A percentile compares a stretch with the other conserved stretches of the same genome.
Conservation (phyloP, 1,140 invertebrate genomes). For the Zophobas morio region DNA sequence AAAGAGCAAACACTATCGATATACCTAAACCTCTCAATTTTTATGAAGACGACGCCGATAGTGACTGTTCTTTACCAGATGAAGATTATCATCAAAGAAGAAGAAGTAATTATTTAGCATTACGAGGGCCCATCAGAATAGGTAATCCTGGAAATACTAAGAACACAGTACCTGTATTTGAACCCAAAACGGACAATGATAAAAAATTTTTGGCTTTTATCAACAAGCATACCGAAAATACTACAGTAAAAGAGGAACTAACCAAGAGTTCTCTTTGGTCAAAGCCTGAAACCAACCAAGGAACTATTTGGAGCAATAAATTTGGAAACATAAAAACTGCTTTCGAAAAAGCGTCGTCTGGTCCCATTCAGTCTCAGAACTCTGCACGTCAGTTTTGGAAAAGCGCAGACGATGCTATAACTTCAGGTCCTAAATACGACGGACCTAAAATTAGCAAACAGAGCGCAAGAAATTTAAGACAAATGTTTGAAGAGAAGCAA, state of each 20-base stretch:
- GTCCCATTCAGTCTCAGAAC: slow-evolving; percentile 62
- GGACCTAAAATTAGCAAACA: slow-evolving; percentile 66
- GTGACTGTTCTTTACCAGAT: slow-evolving; percentile 61
- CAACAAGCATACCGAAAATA: slow-evolving; percentile 77
- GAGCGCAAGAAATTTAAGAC: slow-evolving; percentile 65
- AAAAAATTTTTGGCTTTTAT: slow-evolving; percentile 88
- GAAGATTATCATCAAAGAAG: slow-evolving; percentile 63
- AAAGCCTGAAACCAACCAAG: slow-evolving; percentile 61
- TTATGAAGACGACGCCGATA: slow-evolving; percentile 69
- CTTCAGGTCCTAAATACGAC: slow-evolving; percentile 54
- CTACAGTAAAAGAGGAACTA: slow-evolving; percentile 45
- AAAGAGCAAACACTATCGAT: slow-evolving; percentile 90
- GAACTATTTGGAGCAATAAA: slow-evolving; percentile 70
- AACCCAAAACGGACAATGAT: slow-evolving; percentile 88
- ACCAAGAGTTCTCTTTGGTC: slow-evolving; percentile 60
- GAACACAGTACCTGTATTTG: slow-evolving; percentile 76
- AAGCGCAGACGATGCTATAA: slow-evolving; percentile 68
- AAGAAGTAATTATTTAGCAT: slow-evolving; percentile 67
- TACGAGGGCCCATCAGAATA: slow-evolving; percentile 74
- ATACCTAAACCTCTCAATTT: slow-evolving; percentile 80
- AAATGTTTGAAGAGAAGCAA: slow-evolving; percentile 67
- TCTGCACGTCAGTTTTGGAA: slow-evolving; percentile 74
- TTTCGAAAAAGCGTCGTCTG: slow-evolving; percentile 73
- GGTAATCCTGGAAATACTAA: slow-evolving; percentile 66
- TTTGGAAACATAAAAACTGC: slow-evolving; percentile 90